Evolutionary conservation across 2,888 invertebrate species (phyloP).

Genomic region (Altica lythri): DNA sequence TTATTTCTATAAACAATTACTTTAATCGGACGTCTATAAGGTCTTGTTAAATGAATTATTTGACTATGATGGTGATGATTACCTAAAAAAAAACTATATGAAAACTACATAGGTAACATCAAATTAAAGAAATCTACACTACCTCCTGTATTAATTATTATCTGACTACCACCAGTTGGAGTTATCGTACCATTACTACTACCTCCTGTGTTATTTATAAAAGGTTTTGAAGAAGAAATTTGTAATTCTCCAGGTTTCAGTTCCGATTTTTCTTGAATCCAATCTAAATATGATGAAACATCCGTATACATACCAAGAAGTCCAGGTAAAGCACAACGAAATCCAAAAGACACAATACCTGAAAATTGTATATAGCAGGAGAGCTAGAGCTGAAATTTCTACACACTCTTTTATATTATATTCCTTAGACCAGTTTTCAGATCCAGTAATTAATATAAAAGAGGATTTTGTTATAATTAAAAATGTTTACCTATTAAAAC

Average conservation of each 20-base stretch:
- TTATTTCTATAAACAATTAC: conserved; percentile 38
- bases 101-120: too few species aligned
- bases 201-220: not conserved
- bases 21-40: conserved; percentile 33
- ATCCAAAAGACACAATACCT: conserved; percentile 72
- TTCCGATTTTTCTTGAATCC: conserved; percentile 56
- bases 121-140: too few species aligned
- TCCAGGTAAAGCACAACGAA: conserved; percentile 65
- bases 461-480: not conserved
- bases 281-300: conserved; percentile 63
- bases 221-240: too few species aligned
- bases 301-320: conserved; percentile 66
- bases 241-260: not conserved
- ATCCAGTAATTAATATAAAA: not conserved
- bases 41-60: conserved; percentile 30
- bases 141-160: too few species aligned
- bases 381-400: too few species aligned
- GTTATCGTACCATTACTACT: not conserved
- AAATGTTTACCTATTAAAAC: conserved; percentile 63
- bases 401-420: too few species aligned
- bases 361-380: too few species aligned
- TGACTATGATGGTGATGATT: conserved; percentile 20
- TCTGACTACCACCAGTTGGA: too few species aligned
- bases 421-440: too few species aligned
- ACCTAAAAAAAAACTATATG: conserved; percentile 24